Evolutionary conservation across 2,888 invertebrate species (phyloP), one percentile per base, ranked within the genome.

Genomic region (Labia minor): DNA sequence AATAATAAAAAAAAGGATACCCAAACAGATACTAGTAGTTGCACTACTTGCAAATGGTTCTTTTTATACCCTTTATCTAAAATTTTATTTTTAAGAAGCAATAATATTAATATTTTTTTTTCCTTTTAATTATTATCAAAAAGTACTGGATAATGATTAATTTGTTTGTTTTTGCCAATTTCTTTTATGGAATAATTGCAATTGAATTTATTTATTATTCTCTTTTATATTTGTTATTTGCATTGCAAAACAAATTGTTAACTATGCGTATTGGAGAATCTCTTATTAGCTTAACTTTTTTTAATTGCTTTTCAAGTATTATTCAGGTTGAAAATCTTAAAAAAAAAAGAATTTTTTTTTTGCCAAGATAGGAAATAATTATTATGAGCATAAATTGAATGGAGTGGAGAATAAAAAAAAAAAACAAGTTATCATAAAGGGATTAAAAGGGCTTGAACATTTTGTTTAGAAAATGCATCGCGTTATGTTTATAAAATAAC

Each of bases 341-440:
- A 49, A 49, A 14, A 49, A 49, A 49, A 49, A n/a, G n/a, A n/a
- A n/a, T n/a, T n/a, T n/a, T n/a, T n/a, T n/a, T n/a, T n/a, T n/a
- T 49, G 3, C 49, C 49, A 49, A 49, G 49, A 8, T 49, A n/a
- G 49, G 49, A 49, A 49, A 49, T 49, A 49, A 49, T 49, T 49
- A 49, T 49, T 49, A 49, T 49, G 49, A 49, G n/a, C 49, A 49
- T 49, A 49, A 49, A 49, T 49, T 49, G 49, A 49, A 49, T 49
- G 3, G 49, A 49, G 49, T 49, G 49, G 49, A 3, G 16, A 49
- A 49, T 49, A 49, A 49, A 8, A 49, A 49, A 49, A 8, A 49
- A 49, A 49, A 49, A 49, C 49, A 49, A 49, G 49, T 49, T 49
- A 49, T 49, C 49, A 49, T 8, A 49, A 14, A 14, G 49, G 49